Percentiles rank a stretch among this genome's conserved stretches.
Evolutionary conservation across 2,113 vertebrate species (phyloP).

Genomic region (Axis porcinus): DNA sequence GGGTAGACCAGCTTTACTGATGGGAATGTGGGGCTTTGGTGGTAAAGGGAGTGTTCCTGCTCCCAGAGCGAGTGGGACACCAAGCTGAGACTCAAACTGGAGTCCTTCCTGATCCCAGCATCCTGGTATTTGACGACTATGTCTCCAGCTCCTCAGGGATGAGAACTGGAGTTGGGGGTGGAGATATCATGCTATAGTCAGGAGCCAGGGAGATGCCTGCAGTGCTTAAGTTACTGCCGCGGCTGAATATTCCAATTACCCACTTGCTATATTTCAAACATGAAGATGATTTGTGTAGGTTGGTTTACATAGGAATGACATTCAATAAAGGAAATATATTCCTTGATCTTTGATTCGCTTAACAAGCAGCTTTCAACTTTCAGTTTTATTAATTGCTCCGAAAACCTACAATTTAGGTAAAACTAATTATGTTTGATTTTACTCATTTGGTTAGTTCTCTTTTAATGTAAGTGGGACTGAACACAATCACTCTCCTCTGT

Average conservation of each 20-base stretch:
- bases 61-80: rapidly evolving
- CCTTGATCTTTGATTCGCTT: conserved; percentile 48
- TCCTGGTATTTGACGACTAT: rapidly evolving
- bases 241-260: neutral
- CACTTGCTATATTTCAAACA: neutral
- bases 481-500: conserved; percentile 42
- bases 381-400: conserved; percentile 55
- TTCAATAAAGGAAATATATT: conserved; percentile 22
- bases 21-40: rapidly evolving
- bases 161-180: no score
- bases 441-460: conserved; percentile 40
- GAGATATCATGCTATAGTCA: no score
- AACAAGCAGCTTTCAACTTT: conserved; percentile 40
- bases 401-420: conserved; percentile 60
- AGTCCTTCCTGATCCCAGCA: neutral
- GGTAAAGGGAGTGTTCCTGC: neutral
- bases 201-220: neutral
- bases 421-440: conserved; percentile 49
- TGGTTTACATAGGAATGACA: conserved; percentile 13
- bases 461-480: conserved; percentile 4
- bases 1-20: no score
- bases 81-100: neutral
- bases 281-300: neutral
- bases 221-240: neutral
- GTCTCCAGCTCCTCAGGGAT: neutral